Percentiles rank a stretch among this genome's conserved stretches.
Conservation (phyloP, 2,888 invertebrate species). For the Drosophila putrida region DNA sequence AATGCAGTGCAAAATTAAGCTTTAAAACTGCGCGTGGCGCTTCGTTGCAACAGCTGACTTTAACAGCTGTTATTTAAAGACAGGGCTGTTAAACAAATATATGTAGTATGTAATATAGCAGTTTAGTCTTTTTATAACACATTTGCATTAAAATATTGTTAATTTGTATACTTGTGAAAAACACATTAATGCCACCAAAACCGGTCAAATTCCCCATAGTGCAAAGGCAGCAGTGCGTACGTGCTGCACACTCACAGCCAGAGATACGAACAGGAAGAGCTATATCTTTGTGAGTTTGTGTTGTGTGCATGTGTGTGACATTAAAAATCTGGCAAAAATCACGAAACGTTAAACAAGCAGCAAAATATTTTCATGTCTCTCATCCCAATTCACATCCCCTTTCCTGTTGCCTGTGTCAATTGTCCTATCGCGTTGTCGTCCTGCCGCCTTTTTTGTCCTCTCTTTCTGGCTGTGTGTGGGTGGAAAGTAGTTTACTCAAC, state of each 20-base stretch:
- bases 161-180: too few relatives aligned
- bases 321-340: constrained; percentile 79
- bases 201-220: too few relatives aligned
- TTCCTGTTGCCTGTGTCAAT: constrained; percentile 9
- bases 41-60: too few relatives aligned
- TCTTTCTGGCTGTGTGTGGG: constrained; percentile 9
- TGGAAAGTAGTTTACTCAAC: constrained; percentile 71
- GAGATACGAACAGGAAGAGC: constrained; percentile 43
- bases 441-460: constrained; percentile 19
- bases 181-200: too few relatives aligned
- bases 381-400: constrained; percentile 19
- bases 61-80: too few relatives aligned
- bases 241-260: constrained; percentile 60
- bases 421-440: constrained; percentile 28
- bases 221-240: constrained; percentile 46
- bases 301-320: constrained; percentile 42
- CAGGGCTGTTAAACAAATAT: too few relatives aligned
- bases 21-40: too few relatives aligned
- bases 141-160: too few relatives aligned
- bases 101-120: too few relatives aligned
- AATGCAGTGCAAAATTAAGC: too few relatives aligned
- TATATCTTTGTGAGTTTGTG: constrained; percentile 26
- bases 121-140: too few relatives aligned
- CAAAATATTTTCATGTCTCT: constrained; percentile 77
- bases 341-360: constrained; percentile 78